Conservation (phyloP, 2,888 invertebrate species). For the Coenonympha glycerion region DNA sequence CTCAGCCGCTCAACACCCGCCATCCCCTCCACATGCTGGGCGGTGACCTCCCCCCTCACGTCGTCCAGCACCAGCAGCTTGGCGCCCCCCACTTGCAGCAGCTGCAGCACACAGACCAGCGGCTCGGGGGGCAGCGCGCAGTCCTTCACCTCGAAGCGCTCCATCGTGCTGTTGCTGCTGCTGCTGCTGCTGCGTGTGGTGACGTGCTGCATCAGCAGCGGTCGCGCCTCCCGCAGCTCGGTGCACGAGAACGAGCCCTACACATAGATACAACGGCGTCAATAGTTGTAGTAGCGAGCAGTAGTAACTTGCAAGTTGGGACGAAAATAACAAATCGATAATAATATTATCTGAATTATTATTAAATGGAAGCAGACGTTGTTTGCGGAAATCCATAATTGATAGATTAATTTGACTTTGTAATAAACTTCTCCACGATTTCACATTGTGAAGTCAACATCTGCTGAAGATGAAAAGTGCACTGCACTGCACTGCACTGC, state of each 20-base stretch:
- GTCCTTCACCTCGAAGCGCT: background rate
- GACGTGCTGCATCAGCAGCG: background rate
- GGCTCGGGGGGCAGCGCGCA: constrained; percentile 8
- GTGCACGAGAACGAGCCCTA: constrained; percentile 6
- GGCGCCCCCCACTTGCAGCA: background rate
- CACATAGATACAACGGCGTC: too few species aligned
- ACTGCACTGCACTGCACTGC: too few species aligned
- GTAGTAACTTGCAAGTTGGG: too few species aligned
- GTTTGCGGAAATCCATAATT: too few species aligned
- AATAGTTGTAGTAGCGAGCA: too few species aligned
- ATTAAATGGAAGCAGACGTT: too few species aligned
- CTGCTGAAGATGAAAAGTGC: too few species aligned
- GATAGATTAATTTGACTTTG: too few species aligned
- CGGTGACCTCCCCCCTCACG: background rate
- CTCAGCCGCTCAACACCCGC: background rate
- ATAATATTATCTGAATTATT: too few species aligned
- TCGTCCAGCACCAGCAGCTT: background rate
- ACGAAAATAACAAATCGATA: too few species aligned
- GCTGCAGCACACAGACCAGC: background rate
- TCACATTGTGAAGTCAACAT: too few species aligned
- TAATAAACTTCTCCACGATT: too few species aligned
- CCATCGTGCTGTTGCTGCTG: background rate
- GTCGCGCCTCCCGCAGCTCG: background rate
- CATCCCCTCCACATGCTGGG: background rate
- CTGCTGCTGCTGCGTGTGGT: background rate